Percentiles rank a stretch among this genome's conserved stretches.
Conservation (phyloP, 2,113 vertebrate species). For the Microtus oregoni region DNA sequence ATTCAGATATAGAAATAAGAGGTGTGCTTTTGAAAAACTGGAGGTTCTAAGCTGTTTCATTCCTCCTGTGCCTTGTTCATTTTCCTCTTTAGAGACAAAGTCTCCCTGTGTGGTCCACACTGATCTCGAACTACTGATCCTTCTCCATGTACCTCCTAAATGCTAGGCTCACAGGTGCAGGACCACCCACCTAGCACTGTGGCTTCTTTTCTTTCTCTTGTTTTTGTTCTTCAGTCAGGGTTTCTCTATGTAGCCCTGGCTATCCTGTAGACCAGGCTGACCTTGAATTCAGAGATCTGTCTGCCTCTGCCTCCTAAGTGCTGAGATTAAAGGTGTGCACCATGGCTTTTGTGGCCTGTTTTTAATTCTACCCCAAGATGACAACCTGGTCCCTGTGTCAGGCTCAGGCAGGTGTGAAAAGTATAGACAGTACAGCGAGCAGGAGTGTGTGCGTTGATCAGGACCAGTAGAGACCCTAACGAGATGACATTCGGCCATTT, state of each 20-base stretch:
- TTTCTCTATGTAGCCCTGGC: background rate
- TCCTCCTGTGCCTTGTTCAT: background rate
- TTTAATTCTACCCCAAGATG: background rate
- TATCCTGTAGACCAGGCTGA: background rate
- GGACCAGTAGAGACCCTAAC: background rate
- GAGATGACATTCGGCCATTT: background rate
- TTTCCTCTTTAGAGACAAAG: background rate
- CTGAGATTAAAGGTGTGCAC: too few relatives aligned
- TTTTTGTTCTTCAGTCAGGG: background rate
- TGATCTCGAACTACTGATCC: background rate
- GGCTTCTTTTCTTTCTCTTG: background rate
- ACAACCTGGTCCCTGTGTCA: background rate
- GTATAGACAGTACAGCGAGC: background rate
- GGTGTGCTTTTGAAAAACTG: background rate
- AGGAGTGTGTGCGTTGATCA: background rate
- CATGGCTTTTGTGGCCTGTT: background rate
- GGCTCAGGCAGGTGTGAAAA: background rate
- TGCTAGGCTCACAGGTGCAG: too few relatives aligned
- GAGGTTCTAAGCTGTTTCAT: background rate
- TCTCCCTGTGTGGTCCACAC: background rate
- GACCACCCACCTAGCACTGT: background rate
- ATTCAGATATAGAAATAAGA: constrained; percentile 4
- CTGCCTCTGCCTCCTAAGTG: too few relatives aligned
- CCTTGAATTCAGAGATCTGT: background rate
- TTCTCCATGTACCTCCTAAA: background rate